These are phyloP conservation scores for Drosophila neotestacea DNA, from an alignment of 2,888 invertebrate genomes.

Conservation along the genomic window DNA sequence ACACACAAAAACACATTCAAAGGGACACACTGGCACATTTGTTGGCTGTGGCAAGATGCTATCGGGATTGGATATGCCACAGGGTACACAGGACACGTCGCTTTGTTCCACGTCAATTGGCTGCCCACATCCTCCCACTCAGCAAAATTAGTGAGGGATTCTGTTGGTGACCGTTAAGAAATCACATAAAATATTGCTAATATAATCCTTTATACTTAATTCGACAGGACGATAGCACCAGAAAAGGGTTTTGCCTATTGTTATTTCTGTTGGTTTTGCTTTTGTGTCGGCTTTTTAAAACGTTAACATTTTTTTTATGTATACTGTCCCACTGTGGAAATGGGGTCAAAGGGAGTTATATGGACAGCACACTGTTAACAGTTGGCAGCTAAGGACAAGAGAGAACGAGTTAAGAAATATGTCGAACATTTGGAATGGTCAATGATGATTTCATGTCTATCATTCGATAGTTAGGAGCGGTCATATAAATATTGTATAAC, in stretches of 20 bases:
- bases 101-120: constrained; percentile 60
- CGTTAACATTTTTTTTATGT: constrained; percentile 47
- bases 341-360: constrained; percentile 27
- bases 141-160: constrained; percentile 37
- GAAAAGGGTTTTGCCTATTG: constrained; percentile 51
- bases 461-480: constrained; percentile 8
- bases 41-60: constrained; percentile 51
- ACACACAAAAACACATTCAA: constrained; percentile 5
- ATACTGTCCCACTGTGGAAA: constrained; percentile 9
- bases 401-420: constrained; percentile 20
- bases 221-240: constrained; percentile 48
- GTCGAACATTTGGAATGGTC: constrained; percentile 24
- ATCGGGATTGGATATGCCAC: constrained; percentile 40
- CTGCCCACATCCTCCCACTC: constrained; percentile 25
- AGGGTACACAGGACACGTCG: constrained; percentile 35
- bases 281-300: constrained; percentile 54
- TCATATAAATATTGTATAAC: constrained; percentile 7
- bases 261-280: constrained; percentile 28
- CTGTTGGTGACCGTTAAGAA: constrained; percentile 51
- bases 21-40: constrained; percentile 36
- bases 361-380: constrained; percentile 37
- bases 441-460: constrained; percentile 14
- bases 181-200: constrained; percentile 75
- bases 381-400: constrained; percentile 28
- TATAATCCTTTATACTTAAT: constrained; percentile 70